phyloP scores from a whole-genome alignment of 2,888 invertebrate species.

The Acrocyrtus sp. region DNA sequence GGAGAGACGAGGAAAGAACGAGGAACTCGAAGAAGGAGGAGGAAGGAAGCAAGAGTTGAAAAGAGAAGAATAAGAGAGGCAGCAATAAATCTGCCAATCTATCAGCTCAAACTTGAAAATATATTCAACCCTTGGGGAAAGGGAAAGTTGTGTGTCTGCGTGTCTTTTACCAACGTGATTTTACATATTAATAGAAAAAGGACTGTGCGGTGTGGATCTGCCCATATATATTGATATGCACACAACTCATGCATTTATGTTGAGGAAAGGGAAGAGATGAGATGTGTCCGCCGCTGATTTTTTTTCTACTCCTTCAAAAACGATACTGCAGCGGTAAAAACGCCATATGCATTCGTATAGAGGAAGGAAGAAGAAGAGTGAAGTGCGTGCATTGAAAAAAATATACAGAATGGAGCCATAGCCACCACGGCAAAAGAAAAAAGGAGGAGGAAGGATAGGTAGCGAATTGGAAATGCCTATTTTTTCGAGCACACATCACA shows the following conservation, averaged over 20 bases:
- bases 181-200: conserved; percentile 41
- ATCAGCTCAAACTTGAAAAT: conserved; percentile 62
- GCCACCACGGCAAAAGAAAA: too few relatives aligned
- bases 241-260: not conserved
- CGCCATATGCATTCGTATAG: not conserved
- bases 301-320: too few relatives aligned
- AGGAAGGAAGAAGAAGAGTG: conserved; percentile 6
- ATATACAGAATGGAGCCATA: too few relatives aligned
- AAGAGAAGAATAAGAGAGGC: conserved; percentile 55
- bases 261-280: too few relatives aligned
- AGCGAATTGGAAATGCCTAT: too few relatives aligned
- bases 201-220: too few relatives aligned
- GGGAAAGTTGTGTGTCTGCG: conserved; percentile 38
- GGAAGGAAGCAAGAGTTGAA: conserved; percentile 46
- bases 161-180: conserved; percentile 41
- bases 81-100: conserved; percentile 64
- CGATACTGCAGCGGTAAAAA: too few relatives aligned
- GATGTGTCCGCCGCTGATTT: too few relatives aligned
- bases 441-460: too few relatives aligned
- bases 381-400: conserved; percentile 27
- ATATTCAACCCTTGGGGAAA: conserved; percentile 61
- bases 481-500: conserved; percentile 36
- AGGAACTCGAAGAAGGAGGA: conserved; percentile 25
- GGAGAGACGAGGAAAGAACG: conserved; percentile 37
- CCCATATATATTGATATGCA: not conserved